phyloP scores from a whole-genome alignment of 2,888 invertebrate species.

The Halictus ligatus region DNA sequence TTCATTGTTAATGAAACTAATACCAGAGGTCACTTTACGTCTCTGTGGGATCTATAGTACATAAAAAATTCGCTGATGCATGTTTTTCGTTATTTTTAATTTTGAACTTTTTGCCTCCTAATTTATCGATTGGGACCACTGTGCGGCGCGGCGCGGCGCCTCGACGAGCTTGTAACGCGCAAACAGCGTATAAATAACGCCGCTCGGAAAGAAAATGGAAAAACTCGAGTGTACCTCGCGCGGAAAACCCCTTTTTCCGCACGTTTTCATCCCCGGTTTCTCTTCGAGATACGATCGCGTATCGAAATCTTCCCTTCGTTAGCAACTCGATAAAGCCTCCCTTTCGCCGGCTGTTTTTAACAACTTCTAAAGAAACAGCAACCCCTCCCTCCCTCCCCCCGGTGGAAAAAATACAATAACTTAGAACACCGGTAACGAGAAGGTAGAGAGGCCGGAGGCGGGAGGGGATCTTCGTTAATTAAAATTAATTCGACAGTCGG shows the following conservation, averaged over 20 bases:
- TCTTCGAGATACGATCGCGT: not conserved
- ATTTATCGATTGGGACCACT: too few relatives aligned
- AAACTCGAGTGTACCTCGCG: not conserved
- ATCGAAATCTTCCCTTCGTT: conserved; percentile 7
- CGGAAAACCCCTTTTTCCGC: not conserved
- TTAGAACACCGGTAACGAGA: conserved; percentile 36
- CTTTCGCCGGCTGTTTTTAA: conserved; percentile 36
- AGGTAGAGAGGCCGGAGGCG: not conserved
- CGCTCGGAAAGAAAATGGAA: not conserved
- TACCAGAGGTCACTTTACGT: too few relatives aligned
- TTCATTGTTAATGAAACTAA: too few relatives aligned
- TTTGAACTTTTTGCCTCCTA: too few relatives aligned
- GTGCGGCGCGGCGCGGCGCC: not conserved
- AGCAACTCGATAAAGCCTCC: conserved; percentile 33
- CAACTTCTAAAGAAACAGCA: conserved; percentile 27
- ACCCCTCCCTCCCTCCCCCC: not conserved
- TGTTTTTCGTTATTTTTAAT: too few relatives aligned
- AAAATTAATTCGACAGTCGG: conserved; percentile 61
- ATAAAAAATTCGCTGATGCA: too few relatives aligned
- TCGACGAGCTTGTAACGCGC: not conserved
- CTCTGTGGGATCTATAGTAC: too few relatives aligned
- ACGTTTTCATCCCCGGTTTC: not conserved
- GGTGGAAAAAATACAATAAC: conserved; percentile 36
- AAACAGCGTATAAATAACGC: conserved; percentile 1
- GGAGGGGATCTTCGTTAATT: conserved; percentile 43